A percentile compares a stretch with the other conserved stretches of the same genome.
Evolutionary conservation across 1,140 invertebrate genomes (phyloP).

Genomic region (Caerostris extrusa): DNA sequence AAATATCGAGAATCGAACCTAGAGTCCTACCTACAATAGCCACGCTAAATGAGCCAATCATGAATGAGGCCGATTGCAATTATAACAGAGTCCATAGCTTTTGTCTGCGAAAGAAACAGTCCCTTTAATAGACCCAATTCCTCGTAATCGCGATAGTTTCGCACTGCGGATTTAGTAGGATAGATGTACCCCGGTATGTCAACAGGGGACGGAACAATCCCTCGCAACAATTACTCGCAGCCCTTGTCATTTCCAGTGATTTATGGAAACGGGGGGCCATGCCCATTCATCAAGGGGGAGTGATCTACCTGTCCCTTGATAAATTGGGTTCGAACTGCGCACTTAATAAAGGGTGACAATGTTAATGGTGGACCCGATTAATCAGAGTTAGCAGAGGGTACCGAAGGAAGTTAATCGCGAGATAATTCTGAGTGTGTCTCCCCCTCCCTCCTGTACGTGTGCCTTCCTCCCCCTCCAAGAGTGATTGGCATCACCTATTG

Average conservation of each 20-base stretch:
- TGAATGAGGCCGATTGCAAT: no score
- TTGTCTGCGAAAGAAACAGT: no score
- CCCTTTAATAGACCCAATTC: not conserved
- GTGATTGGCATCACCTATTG: conserved; percentile 23
- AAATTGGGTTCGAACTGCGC: conserved; percentile 54
- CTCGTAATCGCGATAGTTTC: not conserved
- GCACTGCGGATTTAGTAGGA: not conserved
- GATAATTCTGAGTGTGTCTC: conserved; percentile 47
- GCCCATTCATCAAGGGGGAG: conserved; percentile 54
- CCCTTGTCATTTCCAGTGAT: conserved; percentile 58
- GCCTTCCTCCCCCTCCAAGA: not conserved
- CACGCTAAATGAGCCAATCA: no score
- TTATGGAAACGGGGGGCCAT: conserved; percentile 47
- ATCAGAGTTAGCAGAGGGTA: conserved; percentile 57
- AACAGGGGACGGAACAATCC: conserved; percentile 28
- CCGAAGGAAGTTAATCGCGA: conserved; percentile 34
- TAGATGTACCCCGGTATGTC: not conserved
- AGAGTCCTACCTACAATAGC: no score
- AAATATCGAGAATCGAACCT: no score
- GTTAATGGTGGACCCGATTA: conserved; percentile 62
- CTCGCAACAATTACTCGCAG: conserved; percentile 49
- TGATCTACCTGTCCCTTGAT: conserved; percentile 68
- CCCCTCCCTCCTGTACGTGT: not conserved
- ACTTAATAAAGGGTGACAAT: conserved; percentile 73
- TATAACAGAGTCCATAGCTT: no score